phyloP scores from a whole-genome alignment of 2,113 vertebrate species.

The Atractosteus spatula region DNA sequence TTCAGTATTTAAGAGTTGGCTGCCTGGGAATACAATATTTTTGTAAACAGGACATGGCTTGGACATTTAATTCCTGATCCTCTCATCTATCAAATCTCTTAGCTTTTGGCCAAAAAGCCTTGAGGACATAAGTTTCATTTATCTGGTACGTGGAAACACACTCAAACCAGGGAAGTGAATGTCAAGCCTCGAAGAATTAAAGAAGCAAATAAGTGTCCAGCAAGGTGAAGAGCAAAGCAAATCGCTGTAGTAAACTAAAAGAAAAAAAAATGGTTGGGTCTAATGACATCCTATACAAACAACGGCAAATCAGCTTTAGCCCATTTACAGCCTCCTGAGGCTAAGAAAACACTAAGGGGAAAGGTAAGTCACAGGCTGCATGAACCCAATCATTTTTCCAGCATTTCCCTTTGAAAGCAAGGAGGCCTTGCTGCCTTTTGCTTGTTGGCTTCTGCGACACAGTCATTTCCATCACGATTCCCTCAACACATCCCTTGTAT shows the following conservation, averaged over 20 bases:
- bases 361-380: conserved; percentile 29
- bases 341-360: conserved; percentile 22
- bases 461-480: not conserved
- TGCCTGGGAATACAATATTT: conserved; percentile 6
- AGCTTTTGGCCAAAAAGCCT: too few species aligned
- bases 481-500: not conserved
- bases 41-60: not conserved
- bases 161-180: not conserved
- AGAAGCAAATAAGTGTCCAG: not conserved
- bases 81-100: too few species aligned
- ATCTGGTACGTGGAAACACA: conserved; percentile 44
- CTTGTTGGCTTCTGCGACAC: not conserved
- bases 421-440: not conserved
- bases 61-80: conserved; percentile 5
- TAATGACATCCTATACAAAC: conserved; percentile 17
- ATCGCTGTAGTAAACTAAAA: not conserved
- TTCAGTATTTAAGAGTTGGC: not conserved
- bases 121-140: not conserved
- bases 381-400: not conserved
- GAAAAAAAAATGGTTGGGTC: conserved; percentile 22
- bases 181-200: not conserved
- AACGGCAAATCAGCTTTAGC: conserved; percentile 10
- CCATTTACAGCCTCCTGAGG: conserved; percentile 29
- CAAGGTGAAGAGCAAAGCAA: not conserved
- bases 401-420: not conserved